Conservation (phyloP, 2,113 vertebrate species). For the Eulemur rufifrons region DNA sequence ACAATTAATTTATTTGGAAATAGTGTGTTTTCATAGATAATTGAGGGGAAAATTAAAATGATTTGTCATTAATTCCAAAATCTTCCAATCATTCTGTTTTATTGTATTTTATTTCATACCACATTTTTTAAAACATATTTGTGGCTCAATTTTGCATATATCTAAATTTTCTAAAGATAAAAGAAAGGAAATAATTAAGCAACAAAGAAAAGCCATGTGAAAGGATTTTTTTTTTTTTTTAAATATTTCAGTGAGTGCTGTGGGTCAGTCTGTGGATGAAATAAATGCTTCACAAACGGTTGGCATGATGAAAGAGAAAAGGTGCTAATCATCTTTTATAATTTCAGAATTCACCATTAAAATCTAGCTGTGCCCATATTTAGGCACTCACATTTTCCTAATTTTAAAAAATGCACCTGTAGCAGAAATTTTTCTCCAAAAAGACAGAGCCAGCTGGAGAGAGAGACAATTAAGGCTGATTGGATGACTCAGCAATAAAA, state of each 20-base stretch:
- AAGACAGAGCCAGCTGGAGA: conserved; percentile 75
- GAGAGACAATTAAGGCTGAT: conserved; percentile 79
- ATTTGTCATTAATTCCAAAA: conserved; percentile 22
- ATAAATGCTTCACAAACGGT: neutral
- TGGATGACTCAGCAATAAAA: conserved; percentile 79
- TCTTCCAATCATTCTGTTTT: neutral
- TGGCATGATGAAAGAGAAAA: neutral
- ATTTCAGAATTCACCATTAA: conserved; percentile 47
- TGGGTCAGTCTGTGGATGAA: neutral
- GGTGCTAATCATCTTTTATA: conserved; percentile 23
- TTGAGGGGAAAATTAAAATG: neutral
- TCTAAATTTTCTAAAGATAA: conserved; percentile 33
- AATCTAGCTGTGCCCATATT: neutral
- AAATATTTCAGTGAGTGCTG: neutral
- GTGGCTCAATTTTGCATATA: conserved; percentile 20
- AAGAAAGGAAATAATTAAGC: conserved; percentile 37
- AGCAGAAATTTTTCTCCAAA: conserved; percentile 62
- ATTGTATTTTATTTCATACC: conserved; percentile 10
- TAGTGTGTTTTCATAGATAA: neutral
- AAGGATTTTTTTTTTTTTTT: neutral
- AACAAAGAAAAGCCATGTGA: neutral
- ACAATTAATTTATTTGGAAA: neutral
- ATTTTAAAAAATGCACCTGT: conserved; percentile 81
- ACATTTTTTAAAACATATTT: neutral
- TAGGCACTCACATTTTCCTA: conserved; percentile 64